Evolutionary conservation across 2,888 invertebrate genomes (phyloP).

Genomic region (Drosophila affinis): DNA sequence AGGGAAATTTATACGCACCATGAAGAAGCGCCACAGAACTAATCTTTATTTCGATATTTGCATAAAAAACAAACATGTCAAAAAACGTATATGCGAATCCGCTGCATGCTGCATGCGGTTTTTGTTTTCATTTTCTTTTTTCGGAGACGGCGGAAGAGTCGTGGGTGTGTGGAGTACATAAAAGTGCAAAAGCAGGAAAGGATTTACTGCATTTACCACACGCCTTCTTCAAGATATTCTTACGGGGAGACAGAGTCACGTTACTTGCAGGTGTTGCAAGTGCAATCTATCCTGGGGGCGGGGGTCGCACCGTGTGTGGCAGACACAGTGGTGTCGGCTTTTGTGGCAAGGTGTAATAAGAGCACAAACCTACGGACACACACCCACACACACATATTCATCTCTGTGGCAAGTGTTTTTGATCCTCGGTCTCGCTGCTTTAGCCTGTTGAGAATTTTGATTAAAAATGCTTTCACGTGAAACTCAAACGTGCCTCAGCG

Average conservation of each 20-base stretch:
- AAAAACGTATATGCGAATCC: conserved; percentile 37
- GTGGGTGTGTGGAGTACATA: conserved; percentile 57
- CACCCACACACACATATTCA: conserved; percentile 21
- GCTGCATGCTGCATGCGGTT: conserved; percentile 23
- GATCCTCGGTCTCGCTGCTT: conserved; percentile 65
- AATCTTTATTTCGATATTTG: conserved; percentile 77
- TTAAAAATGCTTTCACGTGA: conserved; percentile 83
- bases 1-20: conserved; percentile 57
- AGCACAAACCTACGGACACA: conserved; percentile 36
- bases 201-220: conserved; percentile 70
- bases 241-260: conserved; percentile 70
- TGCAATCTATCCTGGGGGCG: conserved; percentile 71
- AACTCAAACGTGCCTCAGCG: conserved; percentile 71
- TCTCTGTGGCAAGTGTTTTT: conserved; percentile 72
- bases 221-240: conserved; percentile 57
- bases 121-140: conserved; percentile 19
- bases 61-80: conserved; percentile 70
- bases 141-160: neutral
- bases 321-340: conserved; percentile 44
- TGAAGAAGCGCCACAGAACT: conserved; percentile 42
- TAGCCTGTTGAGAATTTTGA: conserved; percentile 83
- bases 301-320: conserved; percentile 35
- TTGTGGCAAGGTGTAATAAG: conserved; percentile 69
- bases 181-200: conserved; percentile 61
- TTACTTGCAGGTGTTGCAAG: conserved; percentile 81